Percentiles rank a stretch among this genome's conserved stretches.
Conservation (phyloP, 2,888 invertebrate species). For the Tetragonula carbonaria region DNA sequence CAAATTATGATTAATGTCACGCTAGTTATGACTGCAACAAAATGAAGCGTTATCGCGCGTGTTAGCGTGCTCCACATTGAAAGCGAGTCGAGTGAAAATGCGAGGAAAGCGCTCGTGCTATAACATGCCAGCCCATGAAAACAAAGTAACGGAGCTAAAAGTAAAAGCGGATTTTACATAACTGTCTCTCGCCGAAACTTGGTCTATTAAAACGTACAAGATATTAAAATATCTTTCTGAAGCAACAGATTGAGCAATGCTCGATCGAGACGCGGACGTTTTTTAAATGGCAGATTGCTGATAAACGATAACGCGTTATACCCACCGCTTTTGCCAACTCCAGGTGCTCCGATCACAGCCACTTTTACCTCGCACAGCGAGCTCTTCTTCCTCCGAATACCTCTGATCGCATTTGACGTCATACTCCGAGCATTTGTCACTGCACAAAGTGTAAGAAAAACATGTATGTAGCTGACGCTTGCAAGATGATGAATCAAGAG, state of each 20-base stretch:
- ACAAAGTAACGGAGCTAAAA: slow-evolving; percentile 11
- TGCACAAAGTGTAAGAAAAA: slow-evolving; percentile 50
- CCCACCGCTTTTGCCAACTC: slow-evolving; percentile 97
- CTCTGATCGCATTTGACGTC: slow-evolving; percentile 88
- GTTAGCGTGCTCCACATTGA: neutral
- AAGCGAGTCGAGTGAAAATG: slow-evolving; percentile 16
- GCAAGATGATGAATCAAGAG: neutral
- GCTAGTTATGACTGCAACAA: slow-evolving; percentile 3
- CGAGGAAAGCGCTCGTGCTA: slow-evolving; percentile 5
- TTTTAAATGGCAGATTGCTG: neutral
- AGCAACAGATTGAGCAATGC: neutral
- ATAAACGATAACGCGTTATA: slow-evolving; percentile 68
- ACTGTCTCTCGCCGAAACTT: neutral
- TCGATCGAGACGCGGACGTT: neutral
- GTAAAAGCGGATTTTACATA: slow-evolving; percentile 25
- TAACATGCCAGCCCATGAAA: neutral
- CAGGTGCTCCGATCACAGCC: slow-evolving; percentile 94
- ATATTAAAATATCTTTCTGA: neutral
- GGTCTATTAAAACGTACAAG: slow-evolving; percentile 1
- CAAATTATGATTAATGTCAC: slow-evolving; percentile 30
- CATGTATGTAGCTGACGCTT: slow-evolving; percentile 20
- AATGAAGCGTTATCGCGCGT: slow-evolving; percentile 15
- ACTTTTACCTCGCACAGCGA: slow-evolving; percentile 95
- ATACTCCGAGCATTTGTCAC: slow-evolving; percentile 80
- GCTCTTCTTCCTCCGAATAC: slow-evolving; percentile 95